Evolutionary conservation across 2,113 vertebrate genomes (phyloP), one percentile per base, ranked within the genome.

Genomic region (Empidonax alnorum): DNA sequence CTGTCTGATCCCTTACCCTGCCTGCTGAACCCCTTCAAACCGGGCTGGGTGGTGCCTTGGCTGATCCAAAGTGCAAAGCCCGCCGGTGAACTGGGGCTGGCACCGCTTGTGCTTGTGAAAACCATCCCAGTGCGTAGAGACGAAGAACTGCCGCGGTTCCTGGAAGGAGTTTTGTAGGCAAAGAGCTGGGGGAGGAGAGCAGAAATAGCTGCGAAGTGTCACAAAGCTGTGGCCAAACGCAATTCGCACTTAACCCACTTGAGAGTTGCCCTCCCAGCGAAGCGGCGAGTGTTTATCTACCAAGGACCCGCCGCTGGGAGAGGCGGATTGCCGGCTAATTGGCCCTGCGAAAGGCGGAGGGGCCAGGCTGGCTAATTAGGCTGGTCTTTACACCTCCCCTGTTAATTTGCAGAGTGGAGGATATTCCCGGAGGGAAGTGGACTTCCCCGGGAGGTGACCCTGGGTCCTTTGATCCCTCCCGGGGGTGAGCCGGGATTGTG

Each of bases 81-180:
- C 37, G 3, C 1, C 15, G 25, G 28, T 44, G 42, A 19, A 33
- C 6, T 39, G 67, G 61, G 44, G 69, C 30, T 9, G 5, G 41
- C 21, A 18, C 2, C 1, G 3, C 62, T 69, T 20, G 37, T 10
- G 14, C 63, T 67, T 14, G 3, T 28, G 10, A 16, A 42, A 52
- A 8, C 0, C 5, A 2, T 27, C 15, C 0, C 25, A 3, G 14
- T 0, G 53, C 3, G 78, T 7, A 5, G 42, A 23, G 44, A 3
- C 1, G 2, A 39, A 25, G 75, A 33, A 3, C 50, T 9, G 56
- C 78, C 0, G 5, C 58, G 2, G 58, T 11, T 52, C 33, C 78
- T 42, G 65, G 83, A 50, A 35, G 28, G 56, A 81, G 39, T 8
- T 72, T 3, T 14, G 56, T 1, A 25, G 35, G 25, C 47, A 4